Evolutionary conservation across 2,888 invertebrate genomes (phyloP).

Genomic region (Brenthis hecate): DNA sequence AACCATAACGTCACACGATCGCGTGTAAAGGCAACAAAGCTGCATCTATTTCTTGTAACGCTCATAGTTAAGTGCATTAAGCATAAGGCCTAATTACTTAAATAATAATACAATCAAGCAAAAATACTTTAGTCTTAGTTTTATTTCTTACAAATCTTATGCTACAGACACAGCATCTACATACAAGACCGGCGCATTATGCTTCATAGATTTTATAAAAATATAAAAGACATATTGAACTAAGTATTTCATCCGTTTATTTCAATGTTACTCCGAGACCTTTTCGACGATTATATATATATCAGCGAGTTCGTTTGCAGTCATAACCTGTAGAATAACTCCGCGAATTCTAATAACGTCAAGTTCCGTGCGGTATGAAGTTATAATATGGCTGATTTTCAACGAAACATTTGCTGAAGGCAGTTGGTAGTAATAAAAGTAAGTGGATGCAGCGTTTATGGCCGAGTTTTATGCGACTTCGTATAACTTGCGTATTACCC

Average conservation of each 20-base stretch:
- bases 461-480: conserved; percentile 63
- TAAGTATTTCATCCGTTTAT: no score
- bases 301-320: conserved; percentile 3
- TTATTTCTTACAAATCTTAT: no score
- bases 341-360: conserved; percentile 41
- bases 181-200: no score
- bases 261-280: not conserved
- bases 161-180: no score
- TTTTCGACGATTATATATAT: not conserved
- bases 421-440: conserved; percentile 61
- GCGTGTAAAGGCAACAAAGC: no score
- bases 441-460: conserved; percentile 70
- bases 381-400: conserved; percentile 57
- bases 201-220: not conserved
- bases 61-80: no score
- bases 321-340: conserved; percentile 26
- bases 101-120: no score
- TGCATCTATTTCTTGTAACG: no score
- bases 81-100: no score
- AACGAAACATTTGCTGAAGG: conserved; percentile 50
- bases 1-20: no score
- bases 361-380: conserved; percentile 46
- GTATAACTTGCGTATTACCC: conserved; percentile 58
- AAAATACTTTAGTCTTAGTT: no score
- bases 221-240: not conserved